A percentile compares a stretch with the other conserved stretches of the same genome.
Conservation (phyloP, 2,888 invertebrate species). For the Agrochola circellaris region DNA sequence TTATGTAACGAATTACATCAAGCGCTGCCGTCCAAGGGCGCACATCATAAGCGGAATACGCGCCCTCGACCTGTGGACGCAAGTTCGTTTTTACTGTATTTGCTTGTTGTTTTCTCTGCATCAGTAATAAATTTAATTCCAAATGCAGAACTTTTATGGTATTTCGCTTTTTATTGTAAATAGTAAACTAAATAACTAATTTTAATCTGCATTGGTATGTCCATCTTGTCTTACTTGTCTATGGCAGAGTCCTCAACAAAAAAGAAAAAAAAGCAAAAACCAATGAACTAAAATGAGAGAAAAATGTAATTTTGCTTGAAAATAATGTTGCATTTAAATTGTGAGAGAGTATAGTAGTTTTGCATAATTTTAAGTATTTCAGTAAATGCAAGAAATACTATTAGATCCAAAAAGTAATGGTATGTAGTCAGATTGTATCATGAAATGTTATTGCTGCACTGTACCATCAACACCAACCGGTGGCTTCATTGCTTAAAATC, state of each 20-base stretch:
- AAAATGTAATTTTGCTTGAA: constrained; percentile 72
- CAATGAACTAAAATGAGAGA: constrained; percentile 68
- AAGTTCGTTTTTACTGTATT: too few relatives aligned
- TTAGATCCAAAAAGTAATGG: constrained; percentile 78
- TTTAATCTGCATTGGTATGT: constrained; percentile 28
- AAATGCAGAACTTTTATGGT: too few relatives aligned
- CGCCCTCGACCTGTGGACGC: too few relatives aligned
- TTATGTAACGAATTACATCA: too few relatives aligned
- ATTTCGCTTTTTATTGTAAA: too few relatives aligned
- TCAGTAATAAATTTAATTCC: too few relatives aligned
- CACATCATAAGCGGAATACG: too few relatives aligned
- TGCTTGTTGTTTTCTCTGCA: too few relatives aligned
- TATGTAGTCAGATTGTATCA: constrained; percentile 72
- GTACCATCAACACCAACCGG: constrained; percentile 79
- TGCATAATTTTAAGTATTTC: constrained; percentile 55
- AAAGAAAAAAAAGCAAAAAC: constrained; percentile 62
- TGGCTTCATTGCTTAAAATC: constrained; percentile 72
- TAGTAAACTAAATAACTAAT: not conserved
- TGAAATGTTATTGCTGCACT: constrained; percentile 68
- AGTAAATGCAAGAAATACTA: constrained; percentile 67
- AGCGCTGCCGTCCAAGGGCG: too few relatives aligned
- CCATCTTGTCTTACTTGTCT: constrained; percentile 40
- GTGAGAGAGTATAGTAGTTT: constrained; percentile 70
- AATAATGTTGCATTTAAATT: constrained; percentile 69
- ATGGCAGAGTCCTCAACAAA: constrained; percentile 42